Evolutionary conservation across 2,888 invertebrate genomes (phyloP).

Genomic region (Uloborus plumipes): DNA sequence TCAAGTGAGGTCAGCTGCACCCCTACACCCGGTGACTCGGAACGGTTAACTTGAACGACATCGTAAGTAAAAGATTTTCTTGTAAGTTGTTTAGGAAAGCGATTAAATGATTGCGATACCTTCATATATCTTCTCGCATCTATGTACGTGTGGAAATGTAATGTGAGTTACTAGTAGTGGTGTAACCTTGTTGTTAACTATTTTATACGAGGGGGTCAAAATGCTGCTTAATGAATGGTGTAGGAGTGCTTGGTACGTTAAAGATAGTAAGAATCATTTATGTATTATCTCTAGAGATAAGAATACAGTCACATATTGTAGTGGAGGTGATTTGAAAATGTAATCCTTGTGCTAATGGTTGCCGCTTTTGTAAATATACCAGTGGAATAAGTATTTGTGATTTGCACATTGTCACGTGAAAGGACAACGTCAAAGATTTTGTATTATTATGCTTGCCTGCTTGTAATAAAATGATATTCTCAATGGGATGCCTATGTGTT

Average conservation of each 20-base stretch:
- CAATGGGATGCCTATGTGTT: constrained; percentile 25
- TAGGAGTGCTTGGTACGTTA: constrained; percentile 47
- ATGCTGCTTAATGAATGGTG: constrained; percentile 39
- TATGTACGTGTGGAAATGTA: constrained; percentile 33
- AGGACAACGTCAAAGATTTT: constrained; percentile 59
- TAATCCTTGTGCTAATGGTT: constrained; percentile 60
- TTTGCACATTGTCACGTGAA: constrained; percentile 57
- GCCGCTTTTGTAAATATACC: constrained; percentile 63
- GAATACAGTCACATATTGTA: constrained; percentile 32
- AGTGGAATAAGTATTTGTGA: constrained; percentile 61
- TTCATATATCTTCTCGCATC: constrained; percentile 32
- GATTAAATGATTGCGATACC: background rate
- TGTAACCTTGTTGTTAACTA: constrained; percentile 21
- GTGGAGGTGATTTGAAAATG: constrained; percentile 40
- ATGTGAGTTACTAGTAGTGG: constrained; percentile 40
- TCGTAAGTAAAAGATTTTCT: background rate
- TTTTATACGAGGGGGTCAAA: constrained; percentile 15
- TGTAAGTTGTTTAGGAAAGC: background rate
- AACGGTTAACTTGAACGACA: no score
- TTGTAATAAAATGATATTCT: constrained; percentile 66
- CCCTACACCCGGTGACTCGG: constrained; percentile 13
- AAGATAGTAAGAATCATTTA: constrained; percentile 24
- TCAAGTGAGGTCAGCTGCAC: constrained; percentile 9
- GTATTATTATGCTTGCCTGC: constrained; percentile 65
- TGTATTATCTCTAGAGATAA: constrained; percentile 36